Percentiles rank a stretch among this genome's conserved stretches.
Evolutionary conservation across 2,888 invertebrate species (phyloP).

Genomic region (Callinectes sapidus): DNA sequence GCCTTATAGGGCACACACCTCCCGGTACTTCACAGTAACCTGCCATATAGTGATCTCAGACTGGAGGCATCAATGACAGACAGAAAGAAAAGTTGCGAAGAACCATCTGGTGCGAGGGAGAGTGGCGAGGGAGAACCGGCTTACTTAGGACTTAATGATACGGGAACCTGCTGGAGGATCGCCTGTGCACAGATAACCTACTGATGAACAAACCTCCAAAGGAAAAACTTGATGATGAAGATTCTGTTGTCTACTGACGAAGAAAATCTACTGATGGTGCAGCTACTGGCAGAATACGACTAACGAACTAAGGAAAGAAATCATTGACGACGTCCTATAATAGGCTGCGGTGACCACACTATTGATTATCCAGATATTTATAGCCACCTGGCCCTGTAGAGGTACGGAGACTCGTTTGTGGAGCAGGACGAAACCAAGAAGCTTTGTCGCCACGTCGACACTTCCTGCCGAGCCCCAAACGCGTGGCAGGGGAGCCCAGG

Average conservation of each 20-base stretch:
- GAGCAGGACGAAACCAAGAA: neutral
- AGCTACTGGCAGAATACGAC: neutral
- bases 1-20: neutral
- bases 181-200: slow-evolving; percentile 4
- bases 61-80: neutral
- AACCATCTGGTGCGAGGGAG: neutral
- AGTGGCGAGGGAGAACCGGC: neutral
- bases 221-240: neutral
- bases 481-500: neutral
- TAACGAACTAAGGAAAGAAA: neutral
- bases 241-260: neutral
- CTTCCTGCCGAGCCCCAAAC: neutral
- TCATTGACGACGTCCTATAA: neutral
- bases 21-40: neutral
- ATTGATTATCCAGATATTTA: neutral
- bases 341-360: neutral
- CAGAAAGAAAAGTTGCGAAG: neutral
- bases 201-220: neutral
- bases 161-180: neutral
- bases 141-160: slow-evolving; percentile 2
- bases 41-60: neutral
- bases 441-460: neutral
- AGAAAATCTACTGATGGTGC: neutral
- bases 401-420: neutral
- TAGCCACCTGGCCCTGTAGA: neutral